Conservation (phyloP, 2,888 invertebrate genomes). For the Lacanobia oleracea region DNA sequence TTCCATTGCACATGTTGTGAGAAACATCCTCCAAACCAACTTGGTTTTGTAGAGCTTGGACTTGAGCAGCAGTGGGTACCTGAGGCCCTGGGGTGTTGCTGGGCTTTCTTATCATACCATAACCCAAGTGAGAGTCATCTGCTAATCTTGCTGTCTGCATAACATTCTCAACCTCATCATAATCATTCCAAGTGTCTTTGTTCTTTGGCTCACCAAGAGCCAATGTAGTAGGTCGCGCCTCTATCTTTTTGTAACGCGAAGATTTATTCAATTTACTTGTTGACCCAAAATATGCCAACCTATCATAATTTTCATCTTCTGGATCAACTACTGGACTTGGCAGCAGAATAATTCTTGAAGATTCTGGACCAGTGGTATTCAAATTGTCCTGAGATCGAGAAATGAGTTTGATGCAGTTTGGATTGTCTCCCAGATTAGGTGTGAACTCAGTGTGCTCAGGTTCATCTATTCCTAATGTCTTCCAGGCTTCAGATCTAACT, state of each 20-base stretch:
- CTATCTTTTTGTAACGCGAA: constrained; percentile 93
- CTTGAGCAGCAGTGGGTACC: constrained; percentile 88
- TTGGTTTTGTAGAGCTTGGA: constrained; percentile 85
- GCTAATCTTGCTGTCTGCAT: constrained; percentile 93
- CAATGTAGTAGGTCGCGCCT: constrained; percentile 90
- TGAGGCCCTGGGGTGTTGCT: constrained; percentile 88
- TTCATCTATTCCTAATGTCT: constrained; percentile 94
- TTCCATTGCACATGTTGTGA: constrained; percentile 94
- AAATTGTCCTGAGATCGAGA: constrained; percentile 89
- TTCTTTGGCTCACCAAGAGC: constrained; percentile 83
- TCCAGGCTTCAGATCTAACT: constrained; percentile 95
- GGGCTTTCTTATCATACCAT: constrained; percentile 94
- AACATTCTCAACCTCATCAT: constrained; percentile 93
- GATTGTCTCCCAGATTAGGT: constrained; percentile 86
- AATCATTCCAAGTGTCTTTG: constrained; percentile 93
- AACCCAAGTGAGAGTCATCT: constrained; percentile 95
- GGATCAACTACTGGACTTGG: constrained; percentile 87
- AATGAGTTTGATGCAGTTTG: constrained; percentile 87
- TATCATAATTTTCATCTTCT: constrained; percentile 93
- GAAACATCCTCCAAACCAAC: constrained; percentile 89
- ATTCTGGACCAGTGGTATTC: constrained; percentile 85
- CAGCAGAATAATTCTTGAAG: constrained; percentile 90
- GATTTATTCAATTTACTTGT: constrained; percentile 93
- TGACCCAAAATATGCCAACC: constrained; percentile 95
- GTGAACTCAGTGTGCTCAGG: constrained; percentile 93